Base-by-base conservation (phyloP, 2,113 vertebrate genomes). In the Piaya cayana region DNA sequence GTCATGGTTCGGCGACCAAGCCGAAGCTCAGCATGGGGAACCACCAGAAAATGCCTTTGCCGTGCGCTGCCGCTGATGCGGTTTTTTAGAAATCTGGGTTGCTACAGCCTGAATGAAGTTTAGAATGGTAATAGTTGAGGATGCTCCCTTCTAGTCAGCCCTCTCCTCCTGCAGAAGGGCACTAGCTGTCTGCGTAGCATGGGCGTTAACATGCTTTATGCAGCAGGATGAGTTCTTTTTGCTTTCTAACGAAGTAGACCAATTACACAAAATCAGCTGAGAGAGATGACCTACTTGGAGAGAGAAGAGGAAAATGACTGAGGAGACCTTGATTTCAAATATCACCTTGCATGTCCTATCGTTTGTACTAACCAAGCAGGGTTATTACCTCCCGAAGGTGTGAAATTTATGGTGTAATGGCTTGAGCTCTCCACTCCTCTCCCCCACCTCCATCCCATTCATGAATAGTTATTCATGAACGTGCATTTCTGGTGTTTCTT, bases 321-420 rank as follows among this genome's bases (percentile, higher is more conserved):
- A 91, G 91, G 82, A 86, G 60, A 78, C 68, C 82, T 92, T 86
- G n/a, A 76, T 93, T 91, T 81, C 60, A 67, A 6, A 12, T 8
- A 8, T 82, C 49, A 36, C 62, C 23, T 82, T 85, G n/a, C 1
- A 0, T 49, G 64, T 85, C 82, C 85, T 85, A 29, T 36, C 4
- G 0, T 47, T 81, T 77, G 43, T 68, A 77, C 76, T 90, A 63
- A 52, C 26, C 63, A 36, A 84, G 27, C 22, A 58, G 39, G 22
- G 34, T 69, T 49, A 1, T 26, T 85, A 4, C 11, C 21, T 69
- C 22, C 59, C 36, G 59, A 52, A 90, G 92, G 93, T 95, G 82
- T 88, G 85, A 94, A 95, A 47, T 45, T 11, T 11, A 7, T 50
- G 50, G 34, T 6, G 20, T 45, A 56, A 80, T 63, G 23, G 15